A percentile compares a stretch with the other conserved stretches of the same genome.
Evolutionary conservation across 2,888 invertebrate species (phyloP).

Genomic region (Pandemis heparana): DNA sequence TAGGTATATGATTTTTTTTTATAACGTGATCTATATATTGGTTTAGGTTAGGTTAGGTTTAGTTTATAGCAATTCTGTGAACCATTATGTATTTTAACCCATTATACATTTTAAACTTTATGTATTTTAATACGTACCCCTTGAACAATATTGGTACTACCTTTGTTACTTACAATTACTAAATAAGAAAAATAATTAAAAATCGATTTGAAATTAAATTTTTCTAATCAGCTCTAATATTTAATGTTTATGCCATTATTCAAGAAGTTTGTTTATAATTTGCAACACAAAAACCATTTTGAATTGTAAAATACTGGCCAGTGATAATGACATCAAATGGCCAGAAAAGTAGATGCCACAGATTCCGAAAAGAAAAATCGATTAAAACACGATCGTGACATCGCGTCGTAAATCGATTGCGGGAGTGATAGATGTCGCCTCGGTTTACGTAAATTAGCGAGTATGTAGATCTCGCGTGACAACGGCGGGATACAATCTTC

Average conservation of each 20-base stretch:
- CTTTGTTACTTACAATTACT: not conserved
- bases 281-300: not conserved
- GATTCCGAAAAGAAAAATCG: slow-evolving; percentile 16
- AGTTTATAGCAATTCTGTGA: too few species aligned
- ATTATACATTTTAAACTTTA: too few species aligned
- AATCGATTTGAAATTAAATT: too few species aligned
- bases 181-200: too few species aligned
- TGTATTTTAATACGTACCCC: too few species aligned
- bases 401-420: slow-evolving; percentile 37
- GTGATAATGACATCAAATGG: not conserved
- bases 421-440: slow-evolving; percentile 36
- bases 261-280: too few species aligned
- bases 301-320: not conserved
- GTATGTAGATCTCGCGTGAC: slow-evolving; percentile 38
- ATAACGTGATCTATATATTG: too few species aligned
- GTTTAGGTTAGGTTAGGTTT: too few species aligned
- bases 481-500: slow-evolving; percentile 49
- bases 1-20: too few species aligned
- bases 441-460: slow-evolving; percentile 29
- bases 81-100: too few species aligned
- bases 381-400: slow-evolving; percentile 21
- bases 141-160: not conserved
- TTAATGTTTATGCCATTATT: too few species aligned
- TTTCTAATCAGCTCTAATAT: too few species aligned
- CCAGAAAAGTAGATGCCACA: not conserved